Evolutionary conservation across 2,888 invertebrate species (phyloP).

Genomic region (Encarsia formosa): DNA sequence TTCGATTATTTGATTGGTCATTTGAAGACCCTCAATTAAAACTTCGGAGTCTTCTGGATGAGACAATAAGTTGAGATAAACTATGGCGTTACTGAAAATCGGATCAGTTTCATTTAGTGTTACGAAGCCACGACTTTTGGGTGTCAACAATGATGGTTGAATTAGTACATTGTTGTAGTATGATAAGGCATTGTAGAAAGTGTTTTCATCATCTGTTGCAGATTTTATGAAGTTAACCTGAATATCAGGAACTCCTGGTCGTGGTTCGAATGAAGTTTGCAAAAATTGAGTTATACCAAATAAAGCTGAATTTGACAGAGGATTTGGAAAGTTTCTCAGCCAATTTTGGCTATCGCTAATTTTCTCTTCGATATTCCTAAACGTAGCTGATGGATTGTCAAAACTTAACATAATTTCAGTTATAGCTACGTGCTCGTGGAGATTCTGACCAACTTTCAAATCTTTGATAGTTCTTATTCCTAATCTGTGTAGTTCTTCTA

Average conservation of each 20-base stretch:
- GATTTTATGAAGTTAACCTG: background rate
- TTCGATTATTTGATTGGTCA: constrained; percentile 55
- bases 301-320: background rate
- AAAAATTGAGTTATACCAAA: background rate
- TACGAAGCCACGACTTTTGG: constrained; percentile 10
- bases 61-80: constrained; percentile 66
- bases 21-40: constrained; percentile 57
- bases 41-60: constrained; percentile 59
- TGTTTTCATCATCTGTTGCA: background rate
- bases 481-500: background rate
- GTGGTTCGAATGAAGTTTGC: background rate
- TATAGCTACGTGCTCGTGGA: constrained; percentile 5
- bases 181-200: background rate
- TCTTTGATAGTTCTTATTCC: background rate
- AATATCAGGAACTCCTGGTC: constrained; percentile 7
- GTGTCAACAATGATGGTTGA: background rate
- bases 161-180: background rate
- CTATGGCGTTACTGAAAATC: constrained; percentile 48
- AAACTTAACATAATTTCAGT: background rate
- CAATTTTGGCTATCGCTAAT: background rate
- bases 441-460: constrained; percentile 7
- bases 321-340: background rate
- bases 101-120: constrained; percentile 7
- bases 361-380: background rate
- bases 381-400: background rate